These are phyloP conservation scores for Mechanitis messenoides DNA, from an alignment of 2,888 invertebrate species.

Conservation along the genomic window DNA sequence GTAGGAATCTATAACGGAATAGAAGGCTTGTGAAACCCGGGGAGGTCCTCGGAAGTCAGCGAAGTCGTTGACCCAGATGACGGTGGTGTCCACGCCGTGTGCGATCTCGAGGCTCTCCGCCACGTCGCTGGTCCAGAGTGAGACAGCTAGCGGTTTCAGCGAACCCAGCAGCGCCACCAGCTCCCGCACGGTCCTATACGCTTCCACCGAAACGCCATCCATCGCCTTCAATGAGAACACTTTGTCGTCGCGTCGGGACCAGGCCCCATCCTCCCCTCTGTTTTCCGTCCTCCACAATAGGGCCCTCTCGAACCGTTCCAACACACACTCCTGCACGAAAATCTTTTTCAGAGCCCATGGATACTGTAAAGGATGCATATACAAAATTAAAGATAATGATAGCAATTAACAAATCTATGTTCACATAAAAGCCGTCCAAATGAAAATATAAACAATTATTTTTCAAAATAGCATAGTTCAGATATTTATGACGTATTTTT, in stretches of 20 bases:
- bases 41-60: slow-evolving; percentile 42
- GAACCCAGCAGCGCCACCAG: slow-evolving; percentile 38
- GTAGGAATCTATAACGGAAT: slow-evolving; percentile 6
- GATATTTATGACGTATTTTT: no score
- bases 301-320: slow-evolving; percentile 39
- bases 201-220: slow-evolving; percentile 38
- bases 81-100: slow-evolving; percentile 21
- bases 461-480: background rate
- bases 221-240: slow-evolving; percentile 24
- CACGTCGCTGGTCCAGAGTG: slow-evolving; percentile 48
- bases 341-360: slow-evolving; percentile 46
- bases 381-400: background rate
- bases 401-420: background rate
- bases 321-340: slow-evolving; percentile 49
- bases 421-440: no score
- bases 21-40: slow-evolving; percentile 26
- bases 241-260: slow-evolving; percentile 20
- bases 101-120: slow-evolving; percentile 50
- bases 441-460: no score
- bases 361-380: slow-evolving; percentile 33
- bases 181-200: slow-evolving; percentile 53
- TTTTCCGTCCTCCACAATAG: slow-evolving; percentile 38
- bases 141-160: slow-evolving; percentile 34
- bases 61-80: slow-evolving; percentile 50
- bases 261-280: background rate